Evolutionary conservation across 2,113 vertebrate genomes (phyloP).

Genomic region (Peromyscus maniculatus): DNA sequence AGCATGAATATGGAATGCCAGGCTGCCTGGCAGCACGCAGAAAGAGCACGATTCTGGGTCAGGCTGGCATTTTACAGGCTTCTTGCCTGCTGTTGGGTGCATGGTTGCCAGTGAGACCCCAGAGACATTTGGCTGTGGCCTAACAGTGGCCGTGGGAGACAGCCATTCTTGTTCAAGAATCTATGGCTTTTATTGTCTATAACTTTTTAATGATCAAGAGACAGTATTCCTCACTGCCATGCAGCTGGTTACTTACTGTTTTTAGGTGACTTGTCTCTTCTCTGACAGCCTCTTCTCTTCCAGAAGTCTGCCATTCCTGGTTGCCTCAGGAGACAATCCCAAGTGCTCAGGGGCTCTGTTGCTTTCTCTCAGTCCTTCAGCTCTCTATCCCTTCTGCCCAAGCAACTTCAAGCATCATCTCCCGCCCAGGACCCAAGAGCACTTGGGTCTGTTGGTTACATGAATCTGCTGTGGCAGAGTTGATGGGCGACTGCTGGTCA

Average conservation of each 20-base stretch:
- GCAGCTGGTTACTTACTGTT: neutral
- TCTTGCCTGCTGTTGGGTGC: neutral
- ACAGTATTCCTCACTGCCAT: neutral
- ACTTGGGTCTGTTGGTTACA: neutral
- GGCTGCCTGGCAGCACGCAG: constrained; percentile 75
- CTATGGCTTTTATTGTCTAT: neutral
- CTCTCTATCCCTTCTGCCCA: neutral
- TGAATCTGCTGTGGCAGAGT: fast-evolving
- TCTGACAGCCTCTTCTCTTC: neutral
- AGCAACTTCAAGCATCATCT: neutral
- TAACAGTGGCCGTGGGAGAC: neutral
- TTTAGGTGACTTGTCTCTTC: neutral
- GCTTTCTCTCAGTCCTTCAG: neutral
- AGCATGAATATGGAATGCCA: constrained; percentile 69
- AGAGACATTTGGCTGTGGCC: neutral
- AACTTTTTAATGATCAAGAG: constrained; percentile 54
- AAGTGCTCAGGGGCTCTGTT: neutral
- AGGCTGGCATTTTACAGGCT: constrained; percentile 37
- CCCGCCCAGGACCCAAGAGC: neutral
- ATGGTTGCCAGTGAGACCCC: neutral
- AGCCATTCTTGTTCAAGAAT: constrained; percentile 3
- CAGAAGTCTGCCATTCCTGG: neutral
- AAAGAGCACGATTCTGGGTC: constrained; percentile 63
- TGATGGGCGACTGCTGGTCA: fast-evolving
- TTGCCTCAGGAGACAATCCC: neutral